phyloP scores from a whole-genome alignment of 2,888 invertebrate species.

The Antheraea yamamai region DNA sequence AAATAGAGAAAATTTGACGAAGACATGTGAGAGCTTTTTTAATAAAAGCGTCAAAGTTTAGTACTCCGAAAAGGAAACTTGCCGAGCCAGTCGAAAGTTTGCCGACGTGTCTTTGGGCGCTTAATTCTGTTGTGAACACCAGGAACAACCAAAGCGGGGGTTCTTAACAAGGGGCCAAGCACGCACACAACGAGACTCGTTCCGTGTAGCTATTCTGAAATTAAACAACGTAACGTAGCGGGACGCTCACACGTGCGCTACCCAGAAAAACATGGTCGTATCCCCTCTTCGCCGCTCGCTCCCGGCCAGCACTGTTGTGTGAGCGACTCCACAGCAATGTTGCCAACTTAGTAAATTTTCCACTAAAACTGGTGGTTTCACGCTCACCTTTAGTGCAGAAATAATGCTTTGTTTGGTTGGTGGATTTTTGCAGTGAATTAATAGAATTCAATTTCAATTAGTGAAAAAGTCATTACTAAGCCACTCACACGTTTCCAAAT shows the following conservation, averaged over 20 bases:
- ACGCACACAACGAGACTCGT: conserved; percentile 38
- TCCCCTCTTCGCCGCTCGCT: conserved; percentile 36
- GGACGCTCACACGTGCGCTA: conserved; percentile 56
- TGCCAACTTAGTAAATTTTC: too few species aligned
- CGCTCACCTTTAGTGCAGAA: too few species aligned
- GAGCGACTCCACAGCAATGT: conserved; percentile 14
- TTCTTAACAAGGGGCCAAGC: conserved; percentile 49
- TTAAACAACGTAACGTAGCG: conserved; percentile 43
- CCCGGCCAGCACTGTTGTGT: conserved; percentile 42
- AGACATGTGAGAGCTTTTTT: not conserved
- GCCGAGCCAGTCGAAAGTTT: not conserved
- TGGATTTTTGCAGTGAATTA: too few species aligned
- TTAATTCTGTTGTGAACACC: conserved; percentile 27
- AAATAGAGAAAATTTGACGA: not conserved
- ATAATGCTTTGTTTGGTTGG: too few species aligned
- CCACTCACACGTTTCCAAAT: too few species aligned
- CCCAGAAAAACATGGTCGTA: conserved; percentile 45
- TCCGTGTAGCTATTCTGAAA: conserved; percentile 41
- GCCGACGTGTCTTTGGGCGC: conserved; percentile 21
- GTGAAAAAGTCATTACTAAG: too few species aligned
- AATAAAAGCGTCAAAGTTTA: not conserved
- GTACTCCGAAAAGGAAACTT: not conserved
- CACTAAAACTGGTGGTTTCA: too few species aligned
- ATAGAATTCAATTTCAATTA: too few species aligned
- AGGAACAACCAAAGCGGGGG: conserved; percentile 28